Percentiles rank a stretch among this genome's conserved stretches.
Conservation (phyloP, 2,797 vertebrate species). For the Luscinia luscinia region DNA sequence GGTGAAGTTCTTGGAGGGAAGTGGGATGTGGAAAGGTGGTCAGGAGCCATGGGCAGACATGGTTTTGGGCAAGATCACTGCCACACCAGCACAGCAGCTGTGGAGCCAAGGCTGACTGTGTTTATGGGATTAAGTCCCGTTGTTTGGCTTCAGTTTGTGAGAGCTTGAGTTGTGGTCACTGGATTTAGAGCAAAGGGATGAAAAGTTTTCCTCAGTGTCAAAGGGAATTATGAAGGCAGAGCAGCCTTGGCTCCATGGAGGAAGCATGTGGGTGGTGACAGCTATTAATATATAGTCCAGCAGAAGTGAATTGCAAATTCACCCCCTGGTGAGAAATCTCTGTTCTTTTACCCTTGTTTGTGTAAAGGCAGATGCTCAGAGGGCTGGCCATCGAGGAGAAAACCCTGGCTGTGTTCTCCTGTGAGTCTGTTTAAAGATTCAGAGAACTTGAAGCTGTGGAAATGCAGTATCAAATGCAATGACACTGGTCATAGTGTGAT, state of each 20-base stretch:
- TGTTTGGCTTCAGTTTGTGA: not conserved
- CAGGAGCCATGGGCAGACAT: not conserved
- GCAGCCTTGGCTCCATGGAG: not conserved
- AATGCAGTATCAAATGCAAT: not conserved
- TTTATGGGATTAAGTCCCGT: not conserved
- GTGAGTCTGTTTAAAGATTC: not conserved
- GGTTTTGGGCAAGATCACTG: not conserved
- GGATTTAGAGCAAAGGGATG: not conserved
- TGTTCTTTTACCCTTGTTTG: not conserved
- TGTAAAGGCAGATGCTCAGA: not conserved
- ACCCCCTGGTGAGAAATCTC: not conserved
- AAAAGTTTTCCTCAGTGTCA: not conserved
- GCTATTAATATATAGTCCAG: not conserved
- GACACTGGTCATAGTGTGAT: accelerated
- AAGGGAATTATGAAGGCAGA: not conserved
- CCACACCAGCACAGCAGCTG: not conserved
- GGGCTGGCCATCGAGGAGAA: not conserved
- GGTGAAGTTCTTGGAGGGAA: not conserved
- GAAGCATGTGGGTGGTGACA: not conserved
- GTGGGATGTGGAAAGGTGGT: not conserved
- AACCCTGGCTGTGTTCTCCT: not conserved
- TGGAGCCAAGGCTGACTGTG: not conserved
- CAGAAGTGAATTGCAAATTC: not conserved
- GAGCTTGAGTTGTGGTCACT: not conserved
- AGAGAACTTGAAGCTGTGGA: not conserved